These are phyloP conservation scores for Pristis pectinata DNA, from an alignment of 2,797 vertebrate genomes.

Conservation along the genomic window DNA sequence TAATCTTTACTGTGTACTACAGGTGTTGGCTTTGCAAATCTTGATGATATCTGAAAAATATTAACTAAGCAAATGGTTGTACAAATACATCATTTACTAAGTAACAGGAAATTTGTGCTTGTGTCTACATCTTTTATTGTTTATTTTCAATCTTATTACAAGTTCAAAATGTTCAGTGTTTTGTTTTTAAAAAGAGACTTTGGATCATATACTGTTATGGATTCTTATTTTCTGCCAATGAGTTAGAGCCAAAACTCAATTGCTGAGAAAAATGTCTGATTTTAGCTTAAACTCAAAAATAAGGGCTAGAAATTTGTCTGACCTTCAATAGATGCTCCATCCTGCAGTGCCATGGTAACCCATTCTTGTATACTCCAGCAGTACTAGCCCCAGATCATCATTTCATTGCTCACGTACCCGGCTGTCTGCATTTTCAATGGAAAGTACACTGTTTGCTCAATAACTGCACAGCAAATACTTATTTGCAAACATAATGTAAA, in stretches of 20 bases:
- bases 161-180: neutral
- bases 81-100: neutral
- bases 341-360: no score
- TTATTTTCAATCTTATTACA: neutral
- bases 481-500: no score
- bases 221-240: neutral
- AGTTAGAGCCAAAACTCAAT: neutral
- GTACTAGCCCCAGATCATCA: no score
- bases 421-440: no score
- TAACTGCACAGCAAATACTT: no score
- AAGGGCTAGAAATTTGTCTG: neutral
- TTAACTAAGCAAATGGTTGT: neutral
- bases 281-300: neutral
- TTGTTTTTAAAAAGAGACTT: neutral
- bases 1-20: neutral
- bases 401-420: no score
- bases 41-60: neutral
- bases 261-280: neutral
- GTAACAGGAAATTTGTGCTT: neutral
- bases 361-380: no score
- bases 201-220: neutral
- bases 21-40: neutral
- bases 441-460: no score
- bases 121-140: neutral
- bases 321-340: no score